Percentiles rank a stretch among this genome's conserved stretches.
These are phyloP conservation scores for Stramonita haemastoma DNA, from an alignment of 2,888 invertebrate species.

Conservation along the genomic window DNA sequence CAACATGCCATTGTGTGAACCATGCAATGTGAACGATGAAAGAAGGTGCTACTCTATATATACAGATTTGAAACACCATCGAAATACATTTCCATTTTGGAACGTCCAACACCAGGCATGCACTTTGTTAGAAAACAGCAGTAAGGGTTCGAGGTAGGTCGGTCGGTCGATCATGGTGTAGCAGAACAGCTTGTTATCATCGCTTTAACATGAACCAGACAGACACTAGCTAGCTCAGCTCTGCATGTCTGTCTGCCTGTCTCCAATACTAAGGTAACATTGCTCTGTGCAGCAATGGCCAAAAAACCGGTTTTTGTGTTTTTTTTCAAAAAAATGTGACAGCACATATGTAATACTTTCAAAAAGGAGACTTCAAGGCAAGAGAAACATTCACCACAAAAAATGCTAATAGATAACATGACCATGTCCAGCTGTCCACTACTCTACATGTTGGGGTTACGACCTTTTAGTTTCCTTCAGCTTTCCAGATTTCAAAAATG, in stretches of 20 bases:
- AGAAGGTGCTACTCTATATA: constrained; percentile 34
- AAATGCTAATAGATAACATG: neutral
- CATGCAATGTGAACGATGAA: constrained; percentile 21
- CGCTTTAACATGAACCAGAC: neutral
- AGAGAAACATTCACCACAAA: neutral
- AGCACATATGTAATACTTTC: constrained; percentile 4
- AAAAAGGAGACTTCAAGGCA: neutral
- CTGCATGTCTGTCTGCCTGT: neutral
- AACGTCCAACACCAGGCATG: constrained; percentile 29
- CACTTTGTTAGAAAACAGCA: constrained; percentile 33
- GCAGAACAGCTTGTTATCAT: neutral
- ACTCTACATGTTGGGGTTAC: too few species aligned
- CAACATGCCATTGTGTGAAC: neutral
- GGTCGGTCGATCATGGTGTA: constrained; percentile 28
- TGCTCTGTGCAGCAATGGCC: neutral
- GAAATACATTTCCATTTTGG: neutral
- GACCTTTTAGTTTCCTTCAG: too few species aligned
- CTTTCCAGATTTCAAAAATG: too few species aligned
- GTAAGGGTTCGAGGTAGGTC: constrained; percentile 37
- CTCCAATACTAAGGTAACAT: constrained; percentile 15
- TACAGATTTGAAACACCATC: constrained; percentile 19
- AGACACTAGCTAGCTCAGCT: neutral
- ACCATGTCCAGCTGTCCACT: neutral
- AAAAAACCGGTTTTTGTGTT: neutral
- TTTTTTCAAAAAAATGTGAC: neutral